phyloP scores from a whole-genome alignment of 2,797 vertebrate genomes.

The Chelon labrosus region DNA sequence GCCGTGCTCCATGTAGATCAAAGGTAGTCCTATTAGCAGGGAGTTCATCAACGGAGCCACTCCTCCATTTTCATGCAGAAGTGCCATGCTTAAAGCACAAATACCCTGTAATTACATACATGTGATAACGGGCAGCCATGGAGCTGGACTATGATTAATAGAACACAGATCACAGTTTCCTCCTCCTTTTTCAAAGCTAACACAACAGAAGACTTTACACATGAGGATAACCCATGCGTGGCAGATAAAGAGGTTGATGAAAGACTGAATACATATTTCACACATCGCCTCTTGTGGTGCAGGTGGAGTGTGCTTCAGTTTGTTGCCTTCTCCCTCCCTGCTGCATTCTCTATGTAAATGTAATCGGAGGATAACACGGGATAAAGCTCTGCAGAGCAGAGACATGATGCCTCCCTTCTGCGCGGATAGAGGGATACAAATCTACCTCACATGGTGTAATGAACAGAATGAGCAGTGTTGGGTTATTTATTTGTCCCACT shows the following conservation, averaged over 20 bases:
- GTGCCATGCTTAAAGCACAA: constrained; percentile 75
- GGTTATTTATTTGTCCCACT: constrained; percentile 81
- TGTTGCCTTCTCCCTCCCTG: constrained; percentile 64
- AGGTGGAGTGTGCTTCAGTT: constrained; percentile 73
- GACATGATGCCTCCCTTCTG: constrained; percentile 66
- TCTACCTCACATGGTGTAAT: constrained; percentile 67
- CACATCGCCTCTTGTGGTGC: constrained; percentile 66
- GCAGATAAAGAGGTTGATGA: constrained; percentile 79
- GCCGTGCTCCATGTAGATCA: constrained; percentile 81
- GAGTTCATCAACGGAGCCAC: constrained; percentile 81
- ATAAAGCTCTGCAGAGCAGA: constrained; percentile 70
- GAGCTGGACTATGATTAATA: constrained; percentile 81
- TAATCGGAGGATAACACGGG: constrained; percentile 76
- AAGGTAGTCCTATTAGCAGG: constrained; percentile 83
- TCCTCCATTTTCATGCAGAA: constrained; percentile 74
- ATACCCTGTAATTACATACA: constrained; percentile 77
- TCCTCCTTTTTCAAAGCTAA: constrained; percentile 76
- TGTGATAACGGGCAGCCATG: constrained; percentile 67
- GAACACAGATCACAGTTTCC: constrained; percentile 78
- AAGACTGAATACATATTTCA: constrained; percentile 79
- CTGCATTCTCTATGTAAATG: constrained; percentile 77
- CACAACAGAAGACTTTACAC: constrained; percentile 75
- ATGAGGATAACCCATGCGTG: constrained; percentile 57
- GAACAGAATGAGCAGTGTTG: constrained; percentile 69
- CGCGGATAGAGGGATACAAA: constrained; percentile 56